phyloP scores from a whole-genome alignment of 1,140 invertebrate genomes.

The Eufriesea mexicana region DNA sequence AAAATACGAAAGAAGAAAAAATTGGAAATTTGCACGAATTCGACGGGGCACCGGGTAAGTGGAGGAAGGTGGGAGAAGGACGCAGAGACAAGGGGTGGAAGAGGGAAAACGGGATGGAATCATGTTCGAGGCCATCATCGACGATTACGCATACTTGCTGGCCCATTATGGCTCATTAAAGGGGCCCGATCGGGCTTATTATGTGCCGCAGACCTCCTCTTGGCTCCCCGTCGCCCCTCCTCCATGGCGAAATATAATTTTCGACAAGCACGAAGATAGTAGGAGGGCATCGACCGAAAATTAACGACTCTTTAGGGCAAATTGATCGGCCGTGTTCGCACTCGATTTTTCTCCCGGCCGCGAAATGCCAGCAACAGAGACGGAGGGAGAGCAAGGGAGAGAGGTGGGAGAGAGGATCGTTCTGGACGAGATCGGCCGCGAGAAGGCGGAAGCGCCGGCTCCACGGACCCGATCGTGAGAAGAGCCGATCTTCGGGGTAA shows the following conservation, averaged over 20 bases:
- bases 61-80: background rate
- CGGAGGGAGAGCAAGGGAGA: too few species aligned
- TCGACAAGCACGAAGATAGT: constrained; percentile 72
- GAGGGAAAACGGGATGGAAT: constrained; percentile 56
- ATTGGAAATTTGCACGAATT: constrained; percentile 1
- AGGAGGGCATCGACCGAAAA: constrained; percentile 71
- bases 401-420: background rate
- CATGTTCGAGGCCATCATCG: constrained; percentile 70
- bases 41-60: background rate
- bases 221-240: constrained; percentile 40
- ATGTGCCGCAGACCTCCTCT: constrained; percentile 67
- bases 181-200: constrained; percentile 79
- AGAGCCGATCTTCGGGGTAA: constrained; percentile 32
- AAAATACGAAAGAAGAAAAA: background rate
- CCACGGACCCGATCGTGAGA: constrained; percentile 54
- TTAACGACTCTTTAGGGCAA: constrained; percentile 79
- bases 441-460: constrained; percentile 56
- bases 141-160: constrained; percentile 79
- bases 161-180: constrained; percentile 81
- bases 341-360: constrained; percentile 72
- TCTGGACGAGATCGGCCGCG: constrained; percentile 26
- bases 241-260: constrained; percentile 74
- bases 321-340: constrained; percentile 80
- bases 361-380: constrained; percentile 27
- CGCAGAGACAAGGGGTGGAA: background rate